phyloP scores from a whole-genome alignment of 2,113 vertebrate genomes.

The Macrotus californicus region DNA sequence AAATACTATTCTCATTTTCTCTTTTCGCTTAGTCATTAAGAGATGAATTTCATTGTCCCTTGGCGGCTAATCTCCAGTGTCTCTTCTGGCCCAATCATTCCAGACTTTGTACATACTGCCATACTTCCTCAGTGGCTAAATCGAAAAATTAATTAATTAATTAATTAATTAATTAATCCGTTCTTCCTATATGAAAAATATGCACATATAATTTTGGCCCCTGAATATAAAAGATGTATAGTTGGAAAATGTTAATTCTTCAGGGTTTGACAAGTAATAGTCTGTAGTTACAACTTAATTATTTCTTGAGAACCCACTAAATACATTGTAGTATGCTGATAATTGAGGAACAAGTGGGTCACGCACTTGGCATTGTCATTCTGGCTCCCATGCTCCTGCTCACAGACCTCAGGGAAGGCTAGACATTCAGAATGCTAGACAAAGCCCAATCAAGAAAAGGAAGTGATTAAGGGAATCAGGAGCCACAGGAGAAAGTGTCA shows the following conservation, averaged over 20 bases:
- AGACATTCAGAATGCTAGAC: not conserved
- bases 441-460: not conserved
- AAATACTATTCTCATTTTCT: not conserved
- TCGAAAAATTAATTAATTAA: too few species aligned
- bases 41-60: not conserved
- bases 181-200: not conserved
- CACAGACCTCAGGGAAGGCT: not conserved
- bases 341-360: not conserved
- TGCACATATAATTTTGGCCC: not conserved
- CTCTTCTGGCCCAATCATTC: not conserved
- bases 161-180: not conserved
- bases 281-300: not conserved
- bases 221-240: not conserved
- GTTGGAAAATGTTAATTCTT: not conserved
- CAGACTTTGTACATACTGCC: not conserved
- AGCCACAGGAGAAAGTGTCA: not conserved
- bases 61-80: not conserved
- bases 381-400: not conserved
- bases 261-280: not conserved
- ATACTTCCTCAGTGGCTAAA: not conserved
- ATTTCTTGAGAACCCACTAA: not conserved
- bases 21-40: not conserved
- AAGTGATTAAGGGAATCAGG: not conserved
- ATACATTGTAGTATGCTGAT: not conserved
- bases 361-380: accelerated